Conservation (phyloP, 2,113 vertebrate genomes). For the Sapayoa aenigma region DNA sequence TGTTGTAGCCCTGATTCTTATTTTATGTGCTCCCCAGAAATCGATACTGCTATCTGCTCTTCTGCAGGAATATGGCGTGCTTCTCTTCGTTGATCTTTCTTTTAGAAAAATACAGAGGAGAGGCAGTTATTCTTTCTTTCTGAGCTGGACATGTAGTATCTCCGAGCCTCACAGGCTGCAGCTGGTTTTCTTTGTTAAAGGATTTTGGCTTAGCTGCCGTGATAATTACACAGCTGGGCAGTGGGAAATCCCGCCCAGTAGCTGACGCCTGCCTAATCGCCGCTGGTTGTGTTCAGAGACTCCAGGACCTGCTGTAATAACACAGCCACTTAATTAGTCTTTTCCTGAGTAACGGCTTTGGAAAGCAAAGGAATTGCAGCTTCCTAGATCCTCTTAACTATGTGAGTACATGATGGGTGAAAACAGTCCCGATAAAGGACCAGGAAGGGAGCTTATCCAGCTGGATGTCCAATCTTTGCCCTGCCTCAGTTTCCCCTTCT, state of each 20-base stretch:
- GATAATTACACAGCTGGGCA: slow-evolving; percentile 61
- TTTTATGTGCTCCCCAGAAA: background rate
- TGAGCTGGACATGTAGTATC: background rate
- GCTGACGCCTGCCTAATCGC: slow-evolving; percentile 58
- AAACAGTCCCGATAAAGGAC: background rate
- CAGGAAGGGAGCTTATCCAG: background rate
- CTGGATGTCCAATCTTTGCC: background rate
- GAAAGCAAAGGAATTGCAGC: slow-evolving; percentile 3
- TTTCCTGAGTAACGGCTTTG: slow-evolving; percentile 54
- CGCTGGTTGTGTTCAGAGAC: background rate
- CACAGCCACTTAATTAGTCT: slow-evolving; percentile 58
- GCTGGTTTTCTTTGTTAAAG: slow-evolving; percentile 28
- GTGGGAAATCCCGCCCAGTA: slow-evolving; percentile 44
- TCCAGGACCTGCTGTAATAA: slow-evolving; percentile 60
- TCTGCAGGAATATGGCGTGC: rapidly evolving
- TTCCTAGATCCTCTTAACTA: slow-evolving; percentile 8
- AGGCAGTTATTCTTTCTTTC: background rate
- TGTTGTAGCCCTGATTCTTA: background rate
- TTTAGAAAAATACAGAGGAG: background rate
- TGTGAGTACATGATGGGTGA: background rate
- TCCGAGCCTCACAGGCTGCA: slow-evolving; percentile 6
- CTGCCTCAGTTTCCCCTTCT: slow-evolving; percentile 36
- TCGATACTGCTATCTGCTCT: background rate
- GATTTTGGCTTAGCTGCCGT: slow-evolving; percentile 11
- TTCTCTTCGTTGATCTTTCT: background rate